These are phyloP conservation scores for Trichomycterus rosablanca DNA, from an alignment of 2,113 vertebrate species.

Conservation along the genomic window DNA sequence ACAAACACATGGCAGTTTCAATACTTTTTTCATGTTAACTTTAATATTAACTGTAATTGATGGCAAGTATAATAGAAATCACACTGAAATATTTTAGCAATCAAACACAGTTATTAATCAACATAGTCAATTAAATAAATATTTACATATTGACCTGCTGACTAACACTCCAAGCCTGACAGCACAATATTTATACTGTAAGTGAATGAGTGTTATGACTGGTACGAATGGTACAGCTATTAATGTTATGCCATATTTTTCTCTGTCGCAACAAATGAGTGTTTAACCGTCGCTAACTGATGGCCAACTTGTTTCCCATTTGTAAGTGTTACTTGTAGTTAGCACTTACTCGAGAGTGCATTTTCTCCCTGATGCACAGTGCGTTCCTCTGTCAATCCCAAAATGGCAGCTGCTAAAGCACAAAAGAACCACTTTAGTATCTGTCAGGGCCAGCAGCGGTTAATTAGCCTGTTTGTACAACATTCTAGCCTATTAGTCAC, in stretches of 20 bases:
- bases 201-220: too few species aligned
- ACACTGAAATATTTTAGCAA: too few species aligned
- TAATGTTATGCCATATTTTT: background rate
- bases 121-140: too few species aligned
- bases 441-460: slow-evolving; percentile 65
- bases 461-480: slow-evolving; percentile 75
- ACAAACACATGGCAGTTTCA: too few species aligned
- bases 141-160: too few species aligned
- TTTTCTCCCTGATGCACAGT: slow-evolving; percentile 44
- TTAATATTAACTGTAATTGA: too few species aligned
- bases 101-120: too few species aligned
- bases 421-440: slow-evolving; percentile 65
- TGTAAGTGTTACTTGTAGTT: slow-evolving; percentile 69
- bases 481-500: slow-evolving; percentile 70
- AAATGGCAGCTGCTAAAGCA: slow-evolving; percentile 58
- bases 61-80: too few species aligned
- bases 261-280: slow-evolving; percentile 24
- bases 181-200: too few species aligned
- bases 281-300: slow-evolving; percentile 64
- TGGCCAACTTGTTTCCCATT: slow-evolving; percentile 60
- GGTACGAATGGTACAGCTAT: too few species aligned
- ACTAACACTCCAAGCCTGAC: too few species aligned
- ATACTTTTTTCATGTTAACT: too few species aligned
- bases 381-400: slow-evolving; percentile 55
- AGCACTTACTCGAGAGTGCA: slow-evolving; percentile 55